Evolutionary conservation across 2,113 vertebrate species (phyloP).

Genomic region (Myrmecobius fasciatus): DNA sequence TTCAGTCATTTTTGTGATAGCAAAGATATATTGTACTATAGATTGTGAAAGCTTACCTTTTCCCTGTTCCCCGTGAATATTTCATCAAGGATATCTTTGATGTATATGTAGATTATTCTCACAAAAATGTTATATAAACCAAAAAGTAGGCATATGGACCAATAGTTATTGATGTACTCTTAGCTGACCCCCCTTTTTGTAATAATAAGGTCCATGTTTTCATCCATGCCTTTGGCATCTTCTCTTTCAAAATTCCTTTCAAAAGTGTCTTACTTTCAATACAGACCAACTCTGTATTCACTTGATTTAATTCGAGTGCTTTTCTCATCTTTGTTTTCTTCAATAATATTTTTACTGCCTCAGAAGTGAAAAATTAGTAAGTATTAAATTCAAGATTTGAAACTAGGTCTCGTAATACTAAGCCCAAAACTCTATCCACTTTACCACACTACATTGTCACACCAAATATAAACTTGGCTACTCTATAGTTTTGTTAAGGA

Average conservation of each 20-base stretch:
- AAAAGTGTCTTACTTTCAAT: background rate
- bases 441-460: background rate
- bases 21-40: background rate
- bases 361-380: background rate
- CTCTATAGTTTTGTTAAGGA: background rate
- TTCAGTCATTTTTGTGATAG: background rate
- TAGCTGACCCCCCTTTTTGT: background rate
- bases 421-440: background rate
- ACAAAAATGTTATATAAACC: background rate
- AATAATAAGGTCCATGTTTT: background rate
- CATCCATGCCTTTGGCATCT: background rate
- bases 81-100: background rate
- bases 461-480: background rate
- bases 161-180: background rate
- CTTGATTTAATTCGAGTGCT: background rate
- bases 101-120: background rate
- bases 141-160: background rate
- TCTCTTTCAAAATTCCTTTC: background rate
- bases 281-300: background rate
- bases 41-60: background rate
- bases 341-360: background rate
- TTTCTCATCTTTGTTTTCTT: background rate
- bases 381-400: background rate
- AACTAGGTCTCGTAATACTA: background rate
- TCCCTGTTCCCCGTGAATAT: background rate